Base-by-base conservation (phyloP, 2,797 vertebrate genomes). In the Loris lydekkerianus region DNA sequence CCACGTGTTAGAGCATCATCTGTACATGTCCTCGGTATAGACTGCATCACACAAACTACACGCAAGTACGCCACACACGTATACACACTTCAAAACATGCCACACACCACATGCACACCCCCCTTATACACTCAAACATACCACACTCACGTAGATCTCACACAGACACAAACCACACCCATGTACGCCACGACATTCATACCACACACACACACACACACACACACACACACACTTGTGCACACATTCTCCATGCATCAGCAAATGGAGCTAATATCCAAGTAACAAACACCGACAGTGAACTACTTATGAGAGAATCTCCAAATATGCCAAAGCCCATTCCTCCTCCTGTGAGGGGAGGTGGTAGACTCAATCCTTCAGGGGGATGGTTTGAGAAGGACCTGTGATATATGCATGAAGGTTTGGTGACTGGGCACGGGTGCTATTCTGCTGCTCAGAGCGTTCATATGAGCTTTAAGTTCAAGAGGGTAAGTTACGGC, bases 41-140 rank as follows among this genome's bases (percentile, higher is more conserved):
- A 25, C 31, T 56, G 7, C 10, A 82, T 29, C 17, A 31, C 13
- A 92, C 20, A 78, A 11, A 60, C 10, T 43, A 15, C 29, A 34
- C 0, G 34, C 14, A 69, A 2, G 2, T 0, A 63, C 23, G 11
- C 1, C 58, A 20, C 25, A 63, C 31, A 14, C 10, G n/a, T 20
- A 37, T 7, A 23, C 7, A 40, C 20, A 69, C 34, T 7, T 17
- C 20, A 53, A 18, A 61, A 60, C 37, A 76, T 1, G 63, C n/a
- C 43, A 21, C 5, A 70, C 8, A 3, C 27, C 29, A 18, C 20
- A 60, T 4, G 7, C 14, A 53, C 49, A 53, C 5, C 65, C 63
- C 46, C 11, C 65, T 27, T 53, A n/a, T 25, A 60, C 23, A 6
- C 21, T 20, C 23, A 65, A 4, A 20, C 31, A 27, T 25, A 63